Evolutionary conservation across 1,140 invertebrate species (phyloP), one percentile per base, ranked within the genome.

Genomic region (Trichonephila clavipes): DNA sequence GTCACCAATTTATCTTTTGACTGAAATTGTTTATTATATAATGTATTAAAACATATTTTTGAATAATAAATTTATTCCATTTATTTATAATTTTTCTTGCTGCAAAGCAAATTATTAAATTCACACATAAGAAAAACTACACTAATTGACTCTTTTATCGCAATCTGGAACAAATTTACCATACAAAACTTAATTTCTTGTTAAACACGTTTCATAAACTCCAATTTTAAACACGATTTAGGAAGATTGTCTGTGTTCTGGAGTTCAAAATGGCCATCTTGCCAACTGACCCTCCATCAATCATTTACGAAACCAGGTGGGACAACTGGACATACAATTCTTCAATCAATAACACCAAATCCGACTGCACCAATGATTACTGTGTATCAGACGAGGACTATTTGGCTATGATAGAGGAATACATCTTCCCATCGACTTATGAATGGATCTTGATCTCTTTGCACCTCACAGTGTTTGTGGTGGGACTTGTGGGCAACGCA

Each of bases 401-500:
- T 92, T 95, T 97, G 16, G 96, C 96, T 7, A 95, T 97, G 94
- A 96, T 97, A 85, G 95, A 96, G 44, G 96, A 97, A 0, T 97
- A 97, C 94, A 97, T 97, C 77, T 97, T 96, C 85, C 95, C 97
- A 69, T 40, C 81, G 6, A 85, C 40, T 24, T 94, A 87, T 81
- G 95, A 96, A 94, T 98, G 97, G 97, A 95, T 97, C 1, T 96
- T 98, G 34, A 97, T 98, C 89, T 96, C 98, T 64, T 98, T 98
- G 1, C 98, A 98, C 95, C 95, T 98, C 64, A 95, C 98, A 19
- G 98, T 98, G 12, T 98, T 98, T 95, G 96, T 98, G 16, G 97
- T 98, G 82, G 98, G 98, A 2, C 96, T 98, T 83, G 97, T 98
- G 92, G 98, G 98, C 58, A 99, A 99, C 95, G 97, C 97, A 95